These are phyloP conservation scores for Lineus longissimus DNA, from an alignment of 1,140 invertebrate genomes.

Conservation along the genomic window DNA sequence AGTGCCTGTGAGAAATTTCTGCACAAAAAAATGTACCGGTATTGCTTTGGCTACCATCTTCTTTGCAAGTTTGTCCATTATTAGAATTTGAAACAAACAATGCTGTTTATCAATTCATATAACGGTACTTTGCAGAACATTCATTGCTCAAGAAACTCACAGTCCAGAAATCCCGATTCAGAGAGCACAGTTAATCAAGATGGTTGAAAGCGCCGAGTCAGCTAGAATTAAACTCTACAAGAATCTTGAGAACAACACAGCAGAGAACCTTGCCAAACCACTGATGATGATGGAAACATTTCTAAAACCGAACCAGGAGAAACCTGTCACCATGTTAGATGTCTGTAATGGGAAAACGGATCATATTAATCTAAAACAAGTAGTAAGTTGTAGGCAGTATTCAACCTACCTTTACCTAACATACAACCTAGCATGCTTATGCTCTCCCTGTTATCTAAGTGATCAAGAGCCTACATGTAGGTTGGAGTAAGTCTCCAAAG, in stretches of 20 bases:
- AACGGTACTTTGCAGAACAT: constrained; percentile 20
- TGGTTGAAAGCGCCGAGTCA: constrained; percentile 42
- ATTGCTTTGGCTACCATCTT: too few species aligned
- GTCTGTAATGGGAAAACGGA: constrained; percentile 33
- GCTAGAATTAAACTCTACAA: constrained; percentile 47
- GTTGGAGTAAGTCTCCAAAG: too few species aligned
- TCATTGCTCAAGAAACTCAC: constrained; percentile 30
- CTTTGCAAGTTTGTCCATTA: too few species aligned
- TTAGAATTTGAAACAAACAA: too few species aligned
- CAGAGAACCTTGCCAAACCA: constrained; percentile 28
- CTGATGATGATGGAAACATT: constrained; percentile 34
- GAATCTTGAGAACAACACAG: constrained; percentile 37
- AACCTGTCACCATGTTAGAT: constrained; percentile 35
- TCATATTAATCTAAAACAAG: constrained; percentile 43
- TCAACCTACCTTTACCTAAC: background rate
- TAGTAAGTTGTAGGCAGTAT: constrained; percentile 31
- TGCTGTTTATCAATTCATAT: too few species aligned
- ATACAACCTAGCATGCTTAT: too few species aligned
- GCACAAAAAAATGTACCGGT: too few species aligned
- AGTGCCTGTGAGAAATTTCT: too few species aligned
- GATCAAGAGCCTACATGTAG: too few species aligned
- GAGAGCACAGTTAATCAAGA: constrained; percentile 31
- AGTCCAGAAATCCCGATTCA: constrained; percentile 32
- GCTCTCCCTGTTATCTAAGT: too few species aligned
- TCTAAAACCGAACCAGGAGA: constrained; percentile 22